Percentiles rank a stretch among this genome's conserved stretches.
phyloP scores from a whole-genome alignment of 2,113 vertebrate genomes.

The Halichoerus grypus region DNA sequence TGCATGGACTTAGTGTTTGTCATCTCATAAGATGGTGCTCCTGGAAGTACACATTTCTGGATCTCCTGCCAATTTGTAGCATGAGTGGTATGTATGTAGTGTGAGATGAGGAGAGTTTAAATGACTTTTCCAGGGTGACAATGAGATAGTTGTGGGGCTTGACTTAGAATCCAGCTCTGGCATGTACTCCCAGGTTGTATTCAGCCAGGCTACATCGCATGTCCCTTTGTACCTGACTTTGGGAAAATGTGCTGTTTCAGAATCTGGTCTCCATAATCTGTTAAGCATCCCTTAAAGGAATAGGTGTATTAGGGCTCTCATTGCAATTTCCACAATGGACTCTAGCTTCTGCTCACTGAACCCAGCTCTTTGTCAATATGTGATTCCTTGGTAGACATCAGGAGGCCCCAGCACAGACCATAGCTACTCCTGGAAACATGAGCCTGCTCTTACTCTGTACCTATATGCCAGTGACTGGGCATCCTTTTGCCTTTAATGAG shows the following conservation, averaged over 20 bases:
- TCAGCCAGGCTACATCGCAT: not conserved
- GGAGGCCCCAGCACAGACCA: not conserved
- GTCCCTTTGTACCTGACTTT: not conserved
- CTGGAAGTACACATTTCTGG: not conserved
- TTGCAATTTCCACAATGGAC: not conserved
- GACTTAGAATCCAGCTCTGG: not conserved
- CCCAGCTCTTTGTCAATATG: not conserved
- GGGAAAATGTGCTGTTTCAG: not conserved
- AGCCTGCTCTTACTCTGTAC: conserved; percentile 31
- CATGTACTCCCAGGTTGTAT: not conserved
- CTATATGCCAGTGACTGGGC: not conserved
- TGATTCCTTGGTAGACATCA: conserved; percentile 35
- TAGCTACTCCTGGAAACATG: not conserved
- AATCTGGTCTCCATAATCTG: not conserved
- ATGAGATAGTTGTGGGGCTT: not conserved
- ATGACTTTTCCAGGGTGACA: not conserved
- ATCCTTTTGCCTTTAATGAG: conserved; percentile 76
- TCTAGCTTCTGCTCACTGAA: not conserved
- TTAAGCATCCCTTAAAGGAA: not conserved
- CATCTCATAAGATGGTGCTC: not conserved
- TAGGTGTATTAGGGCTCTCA: not conserved
- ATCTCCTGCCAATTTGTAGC: not conserved
- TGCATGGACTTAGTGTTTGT: not conserved
- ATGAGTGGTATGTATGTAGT: not conserved
- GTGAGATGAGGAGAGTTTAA: not conserved